These are phyloP conservation scores for Opisthograptis luteolata DNA, from an alignment of 2,888 invertebrate genomes.

Conservation along the genomic window DNA sequence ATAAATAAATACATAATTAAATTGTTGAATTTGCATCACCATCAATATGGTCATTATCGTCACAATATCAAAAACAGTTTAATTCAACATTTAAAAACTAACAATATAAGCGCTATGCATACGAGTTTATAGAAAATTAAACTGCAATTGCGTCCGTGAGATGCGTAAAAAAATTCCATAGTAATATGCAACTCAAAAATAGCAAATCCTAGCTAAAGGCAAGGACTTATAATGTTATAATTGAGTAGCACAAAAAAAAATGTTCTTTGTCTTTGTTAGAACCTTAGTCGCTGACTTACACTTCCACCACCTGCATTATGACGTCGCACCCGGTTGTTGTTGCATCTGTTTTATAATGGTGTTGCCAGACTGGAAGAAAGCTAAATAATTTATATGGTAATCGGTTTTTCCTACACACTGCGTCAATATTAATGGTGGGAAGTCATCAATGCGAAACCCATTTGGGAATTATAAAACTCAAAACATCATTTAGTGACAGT, in stretches of 20 bases:
- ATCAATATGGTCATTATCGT: too few species aligned
- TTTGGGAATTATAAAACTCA: too few species aligned
- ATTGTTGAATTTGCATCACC: too few species aligned
- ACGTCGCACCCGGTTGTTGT: conserved; percentile 1
- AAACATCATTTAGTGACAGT: too few species aligned
- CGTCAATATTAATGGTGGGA: background rate
- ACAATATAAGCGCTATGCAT: too few species aligned
- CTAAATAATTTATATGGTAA: background rate
- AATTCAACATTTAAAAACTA: too few species aligned
- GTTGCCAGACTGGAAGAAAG: conserved; percentile 12
- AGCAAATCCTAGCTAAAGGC: background rate
- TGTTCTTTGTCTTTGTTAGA: background rate
- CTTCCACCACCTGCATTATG: background rate
- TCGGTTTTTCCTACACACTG: background rate
- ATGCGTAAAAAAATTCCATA: too few species aligned
- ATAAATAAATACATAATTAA: too few species aligned
- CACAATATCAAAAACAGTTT: too few species aligned
- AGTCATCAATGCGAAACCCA: too few species aligned
- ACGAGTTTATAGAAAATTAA: too few species aligned
- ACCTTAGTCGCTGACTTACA: conserved; percentile 3
- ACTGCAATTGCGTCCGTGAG: too few species aligned
- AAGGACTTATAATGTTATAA: background rate
- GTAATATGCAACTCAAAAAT: background rate
- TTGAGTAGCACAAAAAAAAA: background rate
- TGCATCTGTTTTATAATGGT: conserved; percentile 10